Evolutionary conservation across 53 echinoderm and acorn worm species (phyloP), one percentile per base, ranked within the genome.

Genomic region (Astropecten irregularis): DNA sequence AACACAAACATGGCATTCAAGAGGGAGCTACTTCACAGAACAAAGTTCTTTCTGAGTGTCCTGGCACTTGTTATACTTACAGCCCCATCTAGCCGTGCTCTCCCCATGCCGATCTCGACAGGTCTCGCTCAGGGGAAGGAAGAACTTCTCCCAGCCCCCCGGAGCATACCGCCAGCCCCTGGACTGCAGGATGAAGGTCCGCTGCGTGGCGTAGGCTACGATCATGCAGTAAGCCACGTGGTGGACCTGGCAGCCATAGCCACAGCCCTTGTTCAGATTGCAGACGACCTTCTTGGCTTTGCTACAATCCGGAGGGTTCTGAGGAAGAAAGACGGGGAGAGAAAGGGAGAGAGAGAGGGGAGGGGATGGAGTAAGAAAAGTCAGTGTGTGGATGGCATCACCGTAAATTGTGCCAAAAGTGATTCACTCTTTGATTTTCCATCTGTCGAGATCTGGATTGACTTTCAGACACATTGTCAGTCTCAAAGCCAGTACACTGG

Each of bases 91-190:
- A 9, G 79, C 88, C 18, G 89, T 73, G 16, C 77, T 68, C 21
- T n/a, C 61, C 14, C 93, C 93, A n/a, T 70, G 84, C 40, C 93
- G 77, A 46, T 91, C 89, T 36, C 19, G 49, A 64, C 96, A 96
- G 5, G 87, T 93, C 60, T 86, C 87, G 21, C 96, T 96, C 35
- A 96, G 87, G 1, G 96, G 96, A 25, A 91, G 79, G 62, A 96
- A 96, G 84, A 91, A 93, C 57, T 89, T 93, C 86, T 93, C 87
- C 96, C 96, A 96, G n/a, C 96, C 96, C 55, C 91, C 93, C 35
- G 83, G 85, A 46, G 96, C 90, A 71, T 96, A 96, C 16, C 93
- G 83, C 96, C 96, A 96, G 16, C 96, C 93, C 49, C 69, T 91
- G 13, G 96, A 93, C 50, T 96, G 91, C 33, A 96, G 70, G 56